Evolutionary conservation across 2,797 vertebrate species (phyloP).

Genomic region (Gymnopithys bicolor): DNA sequence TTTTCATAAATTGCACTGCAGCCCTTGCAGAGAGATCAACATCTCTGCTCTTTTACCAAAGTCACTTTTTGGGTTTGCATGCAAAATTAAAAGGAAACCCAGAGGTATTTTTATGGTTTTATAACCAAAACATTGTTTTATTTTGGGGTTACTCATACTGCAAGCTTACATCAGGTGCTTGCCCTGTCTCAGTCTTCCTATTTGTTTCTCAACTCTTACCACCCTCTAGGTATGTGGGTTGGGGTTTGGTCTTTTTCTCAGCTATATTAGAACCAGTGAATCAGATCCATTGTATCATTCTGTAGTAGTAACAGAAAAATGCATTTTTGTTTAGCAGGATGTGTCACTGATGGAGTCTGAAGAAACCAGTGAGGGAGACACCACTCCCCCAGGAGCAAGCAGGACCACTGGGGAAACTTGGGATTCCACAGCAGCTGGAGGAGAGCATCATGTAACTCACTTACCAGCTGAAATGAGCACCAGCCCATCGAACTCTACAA

Average conservation of each 20-base stretch:
- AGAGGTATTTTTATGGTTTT: background rate
- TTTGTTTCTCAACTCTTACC: background rate
- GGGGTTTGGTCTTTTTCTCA: background rate
- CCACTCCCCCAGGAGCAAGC: background rate
- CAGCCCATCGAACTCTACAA: background rate
- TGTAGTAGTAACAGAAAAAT: background rate
- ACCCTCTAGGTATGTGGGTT: background rate
- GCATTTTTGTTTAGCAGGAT: conserved; percentile 53
- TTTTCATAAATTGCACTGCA: background rate
- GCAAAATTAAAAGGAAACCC: background rate
- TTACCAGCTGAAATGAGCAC: background rate
- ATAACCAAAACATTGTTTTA: background rate
- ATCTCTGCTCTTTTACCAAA: background rate
- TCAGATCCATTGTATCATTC: background rate
- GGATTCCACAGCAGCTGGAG: background rate
- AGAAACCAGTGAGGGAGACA: conserved; percentile 22
- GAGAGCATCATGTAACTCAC: conserved; percentile 11
- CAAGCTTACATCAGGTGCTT: background rate
- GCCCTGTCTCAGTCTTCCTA: background rate
- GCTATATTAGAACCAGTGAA: background rate
- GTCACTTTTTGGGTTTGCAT: background rate
- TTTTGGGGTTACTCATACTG: background rate
- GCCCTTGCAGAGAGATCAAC: background rate
- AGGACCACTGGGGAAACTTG: background rate
- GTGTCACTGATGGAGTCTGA: conserved; percentile 74